Base-by-base conservation (phyloP, 2,888 invertebrate genomes). In the Neelides folsomi region DNA sequence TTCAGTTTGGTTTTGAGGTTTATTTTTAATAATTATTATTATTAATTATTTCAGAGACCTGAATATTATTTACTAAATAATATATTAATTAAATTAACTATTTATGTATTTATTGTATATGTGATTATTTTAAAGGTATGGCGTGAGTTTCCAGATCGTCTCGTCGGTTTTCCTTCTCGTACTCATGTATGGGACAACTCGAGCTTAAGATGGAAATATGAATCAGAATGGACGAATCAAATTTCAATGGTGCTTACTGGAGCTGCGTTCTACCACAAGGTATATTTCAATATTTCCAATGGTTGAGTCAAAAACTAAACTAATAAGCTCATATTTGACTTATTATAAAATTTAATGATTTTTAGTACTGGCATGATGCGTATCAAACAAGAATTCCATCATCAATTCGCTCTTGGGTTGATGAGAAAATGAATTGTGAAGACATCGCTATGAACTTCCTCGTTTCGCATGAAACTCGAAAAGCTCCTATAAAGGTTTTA, bases 361-460 rank as follows among this genome's bases (percentile, higher is more conserved):
- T 7, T 27, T 67, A 79, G 77, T 86, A 83, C 68, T 95, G 92
- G 88, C 90, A 86, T 68, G 88, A 87, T 72, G 80, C 92, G 73
- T 95, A 94, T 70, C 90, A 92, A 16, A 80, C 84, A 65, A 78
- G 80, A 41, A 83, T 95, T 83, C 90, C 93, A 0, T 77, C 79
- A 1, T 80, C 82, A 65, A 83, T 94, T 41, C 81, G 83, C 54
- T 75, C 80, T 50, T 93, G 88, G 87, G 93, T 94, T 1, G 94
- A 95, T 69, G 82, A 86, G 13, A 84, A 87, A 68, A 93, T 94
- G 86, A 95, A 95, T 72, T 95, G 94, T 69, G 95, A 95, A 71
- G 94, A 95, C 68, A 92, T 95, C 64, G 94, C 94, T 1, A 94
- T 95, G 90, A 95, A 95, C 72, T 95, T 94, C 72, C 78, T 95